Conservation (phyloP, 2,797 vertebrate species). For the Calcarius lapponicus region DNA sequence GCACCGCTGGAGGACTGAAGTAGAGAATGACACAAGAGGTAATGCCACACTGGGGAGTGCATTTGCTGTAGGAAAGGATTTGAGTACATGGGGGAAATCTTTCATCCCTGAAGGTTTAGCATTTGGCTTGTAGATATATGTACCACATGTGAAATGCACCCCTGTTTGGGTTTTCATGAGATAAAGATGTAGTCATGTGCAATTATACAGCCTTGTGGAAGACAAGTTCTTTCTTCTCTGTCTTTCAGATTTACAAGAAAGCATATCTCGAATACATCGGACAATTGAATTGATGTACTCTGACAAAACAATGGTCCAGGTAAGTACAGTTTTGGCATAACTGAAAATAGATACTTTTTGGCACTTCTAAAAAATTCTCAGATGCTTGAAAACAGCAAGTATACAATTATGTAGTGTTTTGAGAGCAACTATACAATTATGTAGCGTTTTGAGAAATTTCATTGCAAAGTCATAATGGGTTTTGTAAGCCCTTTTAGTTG, state of each 20-base stretch:
- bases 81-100: background rate
- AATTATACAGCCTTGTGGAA: background rate
- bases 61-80: background rate
- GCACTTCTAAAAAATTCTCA: background rate
- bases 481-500: background rate
- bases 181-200: background rate
- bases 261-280: slow-evolving; percentile 95
- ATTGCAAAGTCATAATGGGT: background rate
- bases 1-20: slow-evolving; percentile 98
- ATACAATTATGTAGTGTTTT: background rate
- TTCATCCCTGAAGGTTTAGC: background rate
- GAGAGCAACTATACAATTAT: background rate
- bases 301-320: slow-evolving; percentile 98
- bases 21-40: slow-evolving; percentile 97
- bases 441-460: background rate
- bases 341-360: background rate
- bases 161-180: background rate
- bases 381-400: background rate
- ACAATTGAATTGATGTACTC: slow-evolving; percentile 98
- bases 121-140: background rate
- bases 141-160: background rate
- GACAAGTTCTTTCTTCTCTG: background rate
- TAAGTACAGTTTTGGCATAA: slow-evolving; percentile 69
- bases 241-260: slow-evolving; percentile 91
- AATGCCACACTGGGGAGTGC: background rate